Evolutionary conservation across 2,113 vertebrate species (phyloP).

Genomic region (Chloroceryle aenea): DNA sequence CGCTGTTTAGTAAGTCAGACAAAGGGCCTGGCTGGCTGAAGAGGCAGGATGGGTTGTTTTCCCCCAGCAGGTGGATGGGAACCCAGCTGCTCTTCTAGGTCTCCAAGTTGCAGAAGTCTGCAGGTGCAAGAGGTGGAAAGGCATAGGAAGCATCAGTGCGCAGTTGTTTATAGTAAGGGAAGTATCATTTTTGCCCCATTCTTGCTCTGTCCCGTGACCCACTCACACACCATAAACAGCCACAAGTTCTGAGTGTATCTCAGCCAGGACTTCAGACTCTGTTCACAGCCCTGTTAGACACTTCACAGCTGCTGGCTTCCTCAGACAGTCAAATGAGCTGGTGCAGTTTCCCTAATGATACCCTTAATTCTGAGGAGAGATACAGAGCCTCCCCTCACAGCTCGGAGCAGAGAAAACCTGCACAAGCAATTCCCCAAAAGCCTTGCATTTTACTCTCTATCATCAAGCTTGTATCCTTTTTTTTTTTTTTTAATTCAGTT

Average conservation of each 20-base stretch:
- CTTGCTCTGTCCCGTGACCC: background rate
- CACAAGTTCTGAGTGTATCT: background rate
- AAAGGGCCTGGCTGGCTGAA: background rate
- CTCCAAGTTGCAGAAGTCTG: background rate
- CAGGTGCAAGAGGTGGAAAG: background rate
- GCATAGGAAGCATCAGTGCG: background rate
- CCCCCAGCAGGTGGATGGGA: background rate
- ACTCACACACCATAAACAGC: background rate
- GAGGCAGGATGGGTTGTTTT: background rate
- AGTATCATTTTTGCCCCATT: background rate
- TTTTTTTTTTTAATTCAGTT: background rate
- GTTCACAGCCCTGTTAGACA: background rate
- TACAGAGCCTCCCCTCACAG: background rate
- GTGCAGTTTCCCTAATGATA: background rate
- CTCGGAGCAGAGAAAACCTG: background rate
- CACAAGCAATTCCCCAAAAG: background rate
- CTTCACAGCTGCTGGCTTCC: background rate
- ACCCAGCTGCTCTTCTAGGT: background rate
- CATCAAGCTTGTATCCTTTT: background rate
- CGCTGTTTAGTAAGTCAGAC: background rate
- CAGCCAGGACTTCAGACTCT: background rate
- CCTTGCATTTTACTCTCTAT: background rate
- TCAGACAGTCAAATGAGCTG: background rate
- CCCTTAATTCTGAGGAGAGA: background rate
- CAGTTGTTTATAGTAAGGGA: background rate